phyloP scores from a whole-genome alignment of 2,797 vertebrate genomes.

The Huso huso region DNA sequence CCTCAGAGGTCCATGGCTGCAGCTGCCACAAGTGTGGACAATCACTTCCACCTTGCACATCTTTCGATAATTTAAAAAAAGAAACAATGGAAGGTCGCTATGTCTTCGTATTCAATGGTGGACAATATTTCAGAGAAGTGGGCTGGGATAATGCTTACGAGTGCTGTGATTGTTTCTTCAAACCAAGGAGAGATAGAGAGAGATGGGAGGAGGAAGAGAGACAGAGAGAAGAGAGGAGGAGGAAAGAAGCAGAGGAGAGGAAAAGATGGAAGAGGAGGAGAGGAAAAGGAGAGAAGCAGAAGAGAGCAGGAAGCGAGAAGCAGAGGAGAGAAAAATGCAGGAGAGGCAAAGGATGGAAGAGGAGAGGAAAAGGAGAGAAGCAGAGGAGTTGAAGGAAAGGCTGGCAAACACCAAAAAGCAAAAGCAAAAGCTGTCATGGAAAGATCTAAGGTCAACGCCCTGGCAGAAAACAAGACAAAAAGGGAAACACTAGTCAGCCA shows the following conservation, averaged over 20 bases:
- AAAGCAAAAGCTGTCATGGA: neutral
- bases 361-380: neutral
- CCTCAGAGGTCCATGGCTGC: no score
- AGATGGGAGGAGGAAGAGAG: neutral
- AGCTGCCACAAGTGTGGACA: no score
- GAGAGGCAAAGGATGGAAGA: no score
- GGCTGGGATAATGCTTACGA: conserved; percentile 2
- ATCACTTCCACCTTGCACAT: no score
- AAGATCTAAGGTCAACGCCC: neutral
- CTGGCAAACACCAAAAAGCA: neutral
- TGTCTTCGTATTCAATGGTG: conserved; percentile 2
- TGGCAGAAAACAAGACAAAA: no score
- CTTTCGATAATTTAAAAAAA: no score
- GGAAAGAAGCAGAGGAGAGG: neutral
- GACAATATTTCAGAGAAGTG: conserved; percentile 15
- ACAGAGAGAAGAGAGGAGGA: neutral
- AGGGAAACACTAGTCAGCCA: no score
- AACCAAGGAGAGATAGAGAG: neutral
- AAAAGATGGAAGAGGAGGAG: no score
- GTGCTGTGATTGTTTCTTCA: conserved; percentile 5
- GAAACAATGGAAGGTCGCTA: no score
- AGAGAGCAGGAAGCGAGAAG: neutral
- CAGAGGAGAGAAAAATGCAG: no score
- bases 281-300: neutral
- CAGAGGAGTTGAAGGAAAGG: neutral